Evolutionary conservation across 2,888 invertebrate species (phyloP).

Genomic region (Pachycephus smyrnensis): DNA sequence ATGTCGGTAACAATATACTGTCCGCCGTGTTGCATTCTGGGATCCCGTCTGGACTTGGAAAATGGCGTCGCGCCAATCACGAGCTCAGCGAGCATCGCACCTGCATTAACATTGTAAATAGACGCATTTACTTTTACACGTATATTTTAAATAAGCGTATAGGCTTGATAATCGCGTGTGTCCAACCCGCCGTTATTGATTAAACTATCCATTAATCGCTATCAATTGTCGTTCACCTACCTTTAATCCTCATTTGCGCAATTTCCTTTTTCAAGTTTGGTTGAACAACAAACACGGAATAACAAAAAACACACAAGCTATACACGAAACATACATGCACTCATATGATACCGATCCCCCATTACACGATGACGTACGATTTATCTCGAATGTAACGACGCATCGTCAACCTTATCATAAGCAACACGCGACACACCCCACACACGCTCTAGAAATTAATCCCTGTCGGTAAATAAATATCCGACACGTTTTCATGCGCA

Average conservation of each 20-base stretch:
- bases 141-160: constrained; percentile 31
- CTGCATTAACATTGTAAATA: not conserved
- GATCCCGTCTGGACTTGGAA: not conserved
- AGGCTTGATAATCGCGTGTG: constrained; percentile 36
- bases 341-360: not conserved
- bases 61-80: not conserved
- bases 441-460: constrained; percentile 16
- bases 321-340: not conserved
- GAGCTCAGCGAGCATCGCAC: not conserved
- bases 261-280: not conserved
- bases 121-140: not conserved
- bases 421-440: constrained; percentile 6
- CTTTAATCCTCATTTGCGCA: not conserved
- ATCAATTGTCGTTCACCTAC: not conserved
- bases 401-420: not conserved
- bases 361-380: not conserved
- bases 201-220: constrained; percentile 12
- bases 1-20: not conserved
- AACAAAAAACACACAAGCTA: not conserved
- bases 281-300: constrained; percentile 8
- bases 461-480: constrained; percentile 26
- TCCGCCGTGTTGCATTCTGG: not conserved
- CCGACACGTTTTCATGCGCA: constrained; percentile 15
- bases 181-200: constrained; percentile 29
- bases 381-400: not conserved